Base-by-base conservation (phyloP, 2,888 invertebrate genomes). In the Lamproptera curius region DNA sequence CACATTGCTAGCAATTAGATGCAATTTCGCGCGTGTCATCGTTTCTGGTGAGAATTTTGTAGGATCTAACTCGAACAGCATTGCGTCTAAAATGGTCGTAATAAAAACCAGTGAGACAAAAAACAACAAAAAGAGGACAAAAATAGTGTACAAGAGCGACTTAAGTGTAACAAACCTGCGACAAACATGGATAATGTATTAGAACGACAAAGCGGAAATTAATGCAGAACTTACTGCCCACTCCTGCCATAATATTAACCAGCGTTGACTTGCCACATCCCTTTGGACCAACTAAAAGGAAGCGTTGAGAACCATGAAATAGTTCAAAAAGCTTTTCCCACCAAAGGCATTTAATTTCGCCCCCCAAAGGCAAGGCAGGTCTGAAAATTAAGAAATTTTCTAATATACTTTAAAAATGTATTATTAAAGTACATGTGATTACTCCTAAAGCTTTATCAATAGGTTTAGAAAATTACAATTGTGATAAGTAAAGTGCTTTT, bases 241-340 rank as follows among this genome's bases (percentile, higher is more conserved):
- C 36, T 1, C 76, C 63, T 13, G 83, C 76, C 51, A 83, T 55
- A 1, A 64, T 61, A 28, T 77, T 59, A 0, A 79, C 65, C 11
- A 84, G 54, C 4, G 54, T 58, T 0, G 67, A 70, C 46, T 74
- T 81, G 0, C 83, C 84, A 38, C 75, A 65, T 1, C 56, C 62
- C 13, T 31, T 56, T 0, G 81, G 70, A 20, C 83, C 83, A 1
- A 81, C 67, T 0, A 82, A 44, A n/a, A 83, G 54, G 31, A 78
- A 62, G 39, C 50, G 68, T 3, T 59, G 67, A 11, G 60, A 67
- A 0, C 76, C 77, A 2, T 63, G 65, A 0, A 41, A 35, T 1
- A 70, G 49, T 28, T 70, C 70, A 0, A 61, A 58, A 51, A 77
- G 80, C 46, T 50, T 62, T 9, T 81, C 77, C 84, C 84, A 83